Base-by-base conservation (phyloP, 2,888 invertebrate species). In the Plagiodera versicolora region DNA sequence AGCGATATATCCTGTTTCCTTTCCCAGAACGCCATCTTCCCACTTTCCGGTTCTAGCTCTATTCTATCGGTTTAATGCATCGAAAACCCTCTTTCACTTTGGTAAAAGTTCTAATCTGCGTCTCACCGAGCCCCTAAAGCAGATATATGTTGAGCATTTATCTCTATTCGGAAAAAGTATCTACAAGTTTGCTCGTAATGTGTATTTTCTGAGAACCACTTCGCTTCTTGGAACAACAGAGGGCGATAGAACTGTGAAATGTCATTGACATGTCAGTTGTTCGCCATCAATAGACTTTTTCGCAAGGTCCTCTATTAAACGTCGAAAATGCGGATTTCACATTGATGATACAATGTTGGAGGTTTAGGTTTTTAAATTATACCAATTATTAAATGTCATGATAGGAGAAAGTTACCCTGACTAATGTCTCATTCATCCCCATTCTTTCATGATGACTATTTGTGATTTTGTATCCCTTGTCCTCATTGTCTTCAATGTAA, bases 131-230 rank as follows among this genome's bases (percentile, higher is more conserved):
- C 50, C 45, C 60, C 64, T 66, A 64, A 66, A 47, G 58, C 60
- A 58, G 51, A 66, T 64, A 58, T 61, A 66, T 62, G 66, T 60
- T 56, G 56, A 61, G 61, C 66, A 62, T 66, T 64, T 58, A 60
- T 60, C 59, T 60, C 49, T 62, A 58, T 63, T 66, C 58, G 59
- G 58, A 58, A 57, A 64, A 66, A 56, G 55, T 56, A 56, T 54
- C 51, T 54, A 28, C n/a, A 50, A 59, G 55, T 45, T 59, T 59
- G 1, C 39, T 14, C 39, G 39, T 39, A 39, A 39, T 39, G 39
- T 39, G 14, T 39, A 39, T 39, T 39, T 14, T 11, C 11, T 3
- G n/a, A 39, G 39, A 3, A 14, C 39, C 39, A n/a, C n/a, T 6
- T 24, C 14, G 14, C 39, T n/a, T n/a, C 39, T 39, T 39, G 14